Conservation (phyloP, 2,113 vertebrate species). For the Steatornis caripensis region DNA sequence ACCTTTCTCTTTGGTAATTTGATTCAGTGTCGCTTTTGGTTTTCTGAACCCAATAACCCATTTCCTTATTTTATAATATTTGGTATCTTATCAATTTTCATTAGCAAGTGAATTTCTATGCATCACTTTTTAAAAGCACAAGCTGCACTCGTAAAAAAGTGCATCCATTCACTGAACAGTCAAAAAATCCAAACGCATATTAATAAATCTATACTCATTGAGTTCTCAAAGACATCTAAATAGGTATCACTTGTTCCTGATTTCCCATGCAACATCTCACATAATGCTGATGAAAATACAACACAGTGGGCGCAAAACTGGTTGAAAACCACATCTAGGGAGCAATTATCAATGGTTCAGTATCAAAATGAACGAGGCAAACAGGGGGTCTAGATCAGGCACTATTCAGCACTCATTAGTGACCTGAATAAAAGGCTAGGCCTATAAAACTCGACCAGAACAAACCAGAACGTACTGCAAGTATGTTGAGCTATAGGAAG, state of each 20-base stretch:
- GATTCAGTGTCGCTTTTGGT: background rate
- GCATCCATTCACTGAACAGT: constrained; percentile 26
- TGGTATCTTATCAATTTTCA: constrained; percentile 52
- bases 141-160: constrained; percentile 47
- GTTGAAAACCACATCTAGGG: background rate
- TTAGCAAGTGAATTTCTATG: constrained; percentile 49
- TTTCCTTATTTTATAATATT: constrained; percentile 42
- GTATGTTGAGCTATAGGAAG: background rate
- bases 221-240: constrained; percentile 9
- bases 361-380: background rate
- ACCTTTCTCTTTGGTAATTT: constrained; percentile 36
- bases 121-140: constrained; percentile 28
- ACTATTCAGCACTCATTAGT: background rate
- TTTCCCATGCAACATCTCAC: background rate
- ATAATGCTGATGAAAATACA: background rate
- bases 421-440: background rate
- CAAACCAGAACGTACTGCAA: background rate
- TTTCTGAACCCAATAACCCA: constrained; percentile 44
- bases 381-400: background rate
- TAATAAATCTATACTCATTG: background rate
- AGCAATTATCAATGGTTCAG: background rate
- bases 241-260: background rate
- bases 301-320: background rate
- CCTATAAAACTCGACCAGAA: background rate
- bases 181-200: constrained; percentile 17